phyloP scores from a whole-genome alignment of 2,113 vertebrate species.

The Mungos mungo region DNA sequence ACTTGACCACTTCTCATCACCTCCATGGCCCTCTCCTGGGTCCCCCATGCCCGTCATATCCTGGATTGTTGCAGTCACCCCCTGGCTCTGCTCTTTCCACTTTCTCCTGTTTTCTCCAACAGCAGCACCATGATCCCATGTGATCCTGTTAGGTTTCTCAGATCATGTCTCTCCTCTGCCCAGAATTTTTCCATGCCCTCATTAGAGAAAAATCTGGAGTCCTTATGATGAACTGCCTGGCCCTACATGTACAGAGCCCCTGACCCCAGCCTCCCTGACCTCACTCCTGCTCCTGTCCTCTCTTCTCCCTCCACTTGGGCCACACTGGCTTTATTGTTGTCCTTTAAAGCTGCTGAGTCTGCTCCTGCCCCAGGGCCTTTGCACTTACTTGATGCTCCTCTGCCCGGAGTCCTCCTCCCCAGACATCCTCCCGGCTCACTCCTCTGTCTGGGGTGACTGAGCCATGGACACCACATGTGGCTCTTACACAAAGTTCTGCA shows the following conservation, averaged over 20 bases:
- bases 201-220: not conserved
- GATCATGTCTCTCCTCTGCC: not conserved
- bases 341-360: not conserved
- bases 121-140: not conserved
- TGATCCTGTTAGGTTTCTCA: not conserved
- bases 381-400: not conserved
- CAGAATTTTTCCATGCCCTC: not conserved
- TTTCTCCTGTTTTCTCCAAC: not conserved
- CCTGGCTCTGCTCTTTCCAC: too few relatives aligned
- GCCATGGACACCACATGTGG: fast-evolving
- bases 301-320: not conserved
- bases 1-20: not conserved
- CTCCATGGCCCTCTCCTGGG: not conserved
- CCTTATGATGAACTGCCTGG: not conserved
- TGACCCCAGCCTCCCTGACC: fast-evolving
- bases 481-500: not conserved
- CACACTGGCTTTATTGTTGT: not conserved
- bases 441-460: too few relatives aligned
- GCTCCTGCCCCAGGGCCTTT: not conserved
- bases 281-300: too few relatives aligned
- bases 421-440: fast-evolving
- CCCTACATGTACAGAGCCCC: not conserved
- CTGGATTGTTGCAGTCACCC: not conserved
- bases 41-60: too few relatives aligned
- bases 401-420: not conserved